Base-by-base conservation (phyloP, 2,888 invertebrate genomes). In the Petrolisthes cinctipes region DNA sequence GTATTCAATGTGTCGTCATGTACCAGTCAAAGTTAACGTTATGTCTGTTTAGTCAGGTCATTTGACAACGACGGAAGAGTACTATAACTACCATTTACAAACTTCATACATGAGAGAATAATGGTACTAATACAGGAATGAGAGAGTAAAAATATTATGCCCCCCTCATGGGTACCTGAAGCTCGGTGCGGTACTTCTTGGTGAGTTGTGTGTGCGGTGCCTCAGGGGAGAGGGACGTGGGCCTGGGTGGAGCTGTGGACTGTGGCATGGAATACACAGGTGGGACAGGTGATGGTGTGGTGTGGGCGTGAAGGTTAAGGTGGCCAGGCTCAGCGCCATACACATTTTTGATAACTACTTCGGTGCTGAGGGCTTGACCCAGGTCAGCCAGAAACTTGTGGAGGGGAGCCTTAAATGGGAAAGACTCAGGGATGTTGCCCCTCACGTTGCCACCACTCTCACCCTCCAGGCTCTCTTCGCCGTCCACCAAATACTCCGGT, bases 311-410 rank as follows among this genome's bases (percentile, higher is more conserved):
- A 4, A 87, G 84, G 79, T 87, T 81, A n/a, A 87, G 75, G 71
- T 86, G 82, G 23, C 87, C 87, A 1, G 83, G 83, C 17, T 20
- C 53, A 20, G 61, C 82, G 4, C 86, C 89, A 23, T 84, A 84
- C 54, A 89, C 82, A 61, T 89, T 82, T 73, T 86, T 86, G 56
- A 89, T 89, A 82, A 89, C 83, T 57, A 89, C 89, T 57, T 89
- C 84, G 5, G 84, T 89, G 82, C 86, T 76, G 78, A 86, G 78
- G 51, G 86, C 80, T 54, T 86, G 86, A 14, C 89, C 86, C n/a
- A 89, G 80, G 71, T 89, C 89, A 4, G 84, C 54, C 20, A 89
- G 81, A 78, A 89, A 89, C 81, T 86, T 86, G 56, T 82, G 86
- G 54, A 89, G 81, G 4, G 89, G 84, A 17, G 86, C 89, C 76